These are phyloP conservation scores for Orthosia gothica DNA, from an alignment of 2,888 invertebrate species.

Conservation along the genomic window DNA sequence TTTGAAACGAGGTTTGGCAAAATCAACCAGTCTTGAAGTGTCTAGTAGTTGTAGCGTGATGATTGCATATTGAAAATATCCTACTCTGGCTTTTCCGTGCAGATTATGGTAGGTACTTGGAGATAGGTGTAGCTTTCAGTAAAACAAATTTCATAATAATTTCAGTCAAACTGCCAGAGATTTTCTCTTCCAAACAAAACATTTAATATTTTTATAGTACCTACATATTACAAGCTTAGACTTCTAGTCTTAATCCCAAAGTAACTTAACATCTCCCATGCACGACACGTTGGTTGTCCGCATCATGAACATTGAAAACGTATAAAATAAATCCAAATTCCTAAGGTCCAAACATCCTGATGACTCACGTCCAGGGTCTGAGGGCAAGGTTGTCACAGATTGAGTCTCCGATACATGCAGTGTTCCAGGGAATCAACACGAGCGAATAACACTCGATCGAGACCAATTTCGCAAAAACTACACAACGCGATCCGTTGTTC, in stretches of 20 bases:
- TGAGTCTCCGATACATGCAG: conserved; percentile 71
- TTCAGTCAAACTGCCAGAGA: background rate
- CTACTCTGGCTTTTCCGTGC: background rate
- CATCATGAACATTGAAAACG: background rate
- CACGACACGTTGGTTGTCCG: background rate
- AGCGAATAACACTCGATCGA: conserved; percentile 86
- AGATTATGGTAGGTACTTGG: background rate
- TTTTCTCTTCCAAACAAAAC: too few species aligned
- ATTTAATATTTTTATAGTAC: too few species aligned
- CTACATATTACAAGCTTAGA: too few species aligned
- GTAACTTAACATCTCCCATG: too few species aligned
- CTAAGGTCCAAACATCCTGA: conserved; percentile 28
- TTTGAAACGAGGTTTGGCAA: background rate
- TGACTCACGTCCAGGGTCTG: conserved; percentile 62
- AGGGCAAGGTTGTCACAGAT: conserved; percentile 69
- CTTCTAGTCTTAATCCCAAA: background rate
- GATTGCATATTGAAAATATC: background rate
- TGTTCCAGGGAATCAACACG: conserved; percentile 81
- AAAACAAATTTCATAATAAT: background rate
- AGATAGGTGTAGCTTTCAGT: background rate
- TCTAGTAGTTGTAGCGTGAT: background rate
- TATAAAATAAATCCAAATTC: conserved; percentile 1
- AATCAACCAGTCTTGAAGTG: background rate
- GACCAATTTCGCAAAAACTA: conserved; percentile 91
- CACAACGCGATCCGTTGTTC: conserved; percentile 90